phyloP scores from a whole-genome alignment of 2,113 vertebrate genomes.

The Manacus vitellinus region DNA sequence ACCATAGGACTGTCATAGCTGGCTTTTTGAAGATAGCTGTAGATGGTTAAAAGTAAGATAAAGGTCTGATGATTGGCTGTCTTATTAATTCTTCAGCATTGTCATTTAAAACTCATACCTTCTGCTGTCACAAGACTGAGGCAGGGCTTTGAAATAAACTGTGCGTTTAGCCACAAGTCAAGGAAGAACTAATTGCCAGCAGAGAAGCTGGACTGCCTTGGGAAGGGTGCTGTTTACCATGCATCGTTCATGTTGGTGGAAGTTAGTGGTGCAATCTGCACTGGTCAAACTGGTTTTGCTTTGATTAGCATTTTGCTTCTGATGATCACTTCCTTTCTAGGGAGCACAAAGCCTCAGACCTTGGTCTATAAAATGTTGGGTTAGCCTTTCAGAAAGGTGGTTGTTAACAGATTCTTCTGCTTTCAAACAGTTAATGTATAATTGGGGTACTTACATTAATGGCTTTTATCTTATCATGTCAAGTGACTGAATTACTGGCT shows the following conservation, averaged over 20 bases:
- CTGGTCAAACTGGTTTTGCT: background rate
- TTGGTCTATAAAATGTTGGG: background rate
- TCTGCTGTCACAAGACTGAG: background rate
- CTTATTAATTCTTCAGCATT: background rate
- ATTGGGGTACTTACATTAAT: background rate
- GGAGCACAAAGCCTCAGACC: background rate
- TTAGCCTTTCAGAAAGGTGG: background rate
- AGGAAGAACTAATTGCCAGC: background rate
- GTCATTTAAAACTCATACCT: background rate
- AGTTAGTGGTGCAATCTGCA: background rate
- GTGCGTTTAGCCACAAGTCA: background rate
- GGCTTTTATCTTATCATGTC: background rate
- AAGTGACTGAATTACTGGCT: background rate
- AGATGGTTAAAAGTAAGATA: background rate
- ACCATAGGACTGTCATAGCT: background rate
- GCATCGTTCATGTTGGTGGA: rapidly evolving
- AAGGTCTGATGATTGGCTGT: background rate
- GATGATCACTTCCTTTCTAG: background rate
- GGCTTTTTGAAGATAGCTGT: background rate
- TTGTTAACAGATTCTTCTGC: background rate
- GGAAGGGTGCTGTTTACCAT: background rate
- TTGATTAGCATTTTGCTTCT: background rate
- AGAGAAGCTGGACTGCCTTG: background rate
- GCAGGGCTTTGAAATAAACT: background rate
- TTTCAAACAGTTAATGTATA: background rate